Conservation (phyloP, 2,888 invertebrate species). For the Leptodirus hochenwartii region DNA sequence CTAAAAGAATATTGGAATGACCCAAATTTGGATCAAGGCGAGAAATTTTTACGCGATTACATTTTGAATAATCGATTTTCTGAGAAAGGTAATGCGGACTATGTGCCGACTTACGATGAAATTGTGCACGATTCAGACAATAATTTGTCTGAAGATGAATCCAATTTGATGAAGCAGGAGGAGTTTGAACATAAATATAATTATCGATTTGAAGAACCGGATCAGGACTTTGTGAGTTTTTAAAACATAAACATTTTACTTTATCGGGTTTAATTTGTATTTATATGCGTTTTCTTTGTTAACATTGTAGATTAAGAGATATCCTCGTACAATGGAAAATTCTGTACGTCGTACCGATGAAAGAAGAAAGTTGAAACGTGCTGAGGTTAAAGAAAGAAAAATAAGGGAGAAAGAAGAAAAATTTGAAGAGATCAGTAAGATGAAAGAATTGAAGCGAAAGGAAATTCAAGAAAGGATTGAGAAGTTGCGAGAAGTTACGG, state of each 20-base stretch:
- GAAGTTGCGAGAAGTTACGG: slow-evolving; percentile 74
- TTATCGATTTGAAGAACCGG: slow-evolving; percentile 92
- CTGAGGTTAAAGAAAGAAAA: slow-evolving; percentile 55
- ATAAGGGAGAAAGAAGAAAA: slow-evolving; percentile 60
- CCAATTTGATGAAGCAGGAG: slow-evolving; percentile 61
- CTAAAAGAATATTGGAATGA: slow-evolving; percentile 72
- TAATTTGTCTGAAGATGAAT: slow-evolving; percentile 60
- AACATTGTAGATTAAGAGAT: slow-evolving; percentile 56
- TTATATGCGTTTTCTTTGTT: no score
- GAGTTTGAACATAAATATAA: slow-evolving; percentile 91
- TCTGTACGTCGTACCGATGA: slow-evolving; percentile 68
- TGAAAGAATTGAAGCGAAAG: slow-evolving; percentile 71
- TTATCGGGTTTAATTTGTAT: no score
- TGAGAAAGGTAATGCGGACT: slow-evolving; percentile 28
- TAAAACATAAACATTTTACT: slow-evolving; percentile 7
- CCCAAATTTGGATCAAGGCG: slow-evolving; percentile 62
- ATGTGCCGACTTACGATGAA: slow-evolving; percentile 45
- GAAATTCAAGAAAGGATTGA: slow-evolving; percentile 83
- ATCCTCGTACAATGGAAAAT: slow-evolving; percentile 69
- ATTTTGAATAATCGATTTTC: slow-evolving; percentile 60
- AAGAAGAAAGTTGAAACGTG: slow-evolving; percentile 58
- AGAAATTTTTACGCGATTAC: slow-evolving; percentile 83
- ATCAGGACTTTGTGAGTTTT: slow-evolving; percentile 61
- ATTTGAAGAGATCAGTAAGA: slow-evolving; percentile 69
- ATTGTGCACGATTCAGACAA: slow-evolving; percentile 39